phyloP scores from a whole-genome alignment of 2,888 invertebrate species.

The Amphipoea oculea region DNA sequence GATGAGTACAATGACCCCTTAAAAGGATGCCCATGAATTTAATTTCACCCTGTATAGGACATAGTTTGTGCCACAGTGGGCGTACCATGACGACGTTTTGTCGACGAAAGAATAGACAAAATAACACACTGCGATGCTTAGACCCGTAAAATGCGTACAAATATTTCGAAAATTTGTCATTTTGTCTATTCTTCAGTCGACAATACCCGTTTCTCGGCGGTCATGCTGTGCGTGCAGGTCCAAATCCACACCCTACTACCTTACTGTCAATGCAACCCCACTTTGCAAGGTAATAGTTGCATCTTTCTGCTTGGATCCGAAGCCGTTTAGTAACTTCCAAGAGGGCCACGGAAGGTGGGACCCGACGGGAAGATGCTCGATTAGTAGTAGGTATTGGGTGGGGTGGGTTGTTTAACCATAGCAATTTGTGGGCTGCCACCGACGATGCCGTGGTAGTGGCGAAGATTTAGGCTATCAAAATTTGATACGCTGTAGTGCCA shows the following conservation, averaged over 20 bases:
- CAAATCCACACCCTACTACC: not conserved
- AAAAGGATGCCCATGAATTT: too few species aligned
- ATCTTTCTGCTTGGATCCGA: not conserved
- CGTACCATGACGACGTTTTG: too few species aligned
- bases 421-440: not conserved
- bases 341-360: not conserved
- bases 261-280: not conserved
- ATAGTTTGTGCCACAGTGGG: not conserved
- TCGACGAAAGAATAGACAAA: too few species aligned
- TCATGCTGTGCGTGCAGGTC: not conserved
- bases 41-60: not conserved
- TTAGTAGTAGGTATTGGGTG: not conserved
- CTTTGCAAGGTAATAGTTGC: not conserved
- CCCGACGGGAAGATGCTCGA: not conserved
- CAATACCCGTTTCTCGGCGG: too few species aligned
- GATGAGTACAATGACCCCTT: too few species aligned
- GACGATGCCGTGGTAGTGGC: not conserved
- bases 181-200: too few species aligned
- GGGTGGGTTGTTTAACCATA: not conserved
- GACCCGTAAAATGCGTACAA: too few species aligned
- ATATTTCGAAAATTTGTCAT: too few species aligned
- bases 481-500: not conserved
- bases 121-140: too few species aligned
- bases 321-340: not conserved
- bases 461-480: not conserved